Evolutionary conservation across 1,140 invertebrate genomes (phyloP), one percentile per base, ranked within the genome.

Genomic region (Solenopsis fugax): DNA sequence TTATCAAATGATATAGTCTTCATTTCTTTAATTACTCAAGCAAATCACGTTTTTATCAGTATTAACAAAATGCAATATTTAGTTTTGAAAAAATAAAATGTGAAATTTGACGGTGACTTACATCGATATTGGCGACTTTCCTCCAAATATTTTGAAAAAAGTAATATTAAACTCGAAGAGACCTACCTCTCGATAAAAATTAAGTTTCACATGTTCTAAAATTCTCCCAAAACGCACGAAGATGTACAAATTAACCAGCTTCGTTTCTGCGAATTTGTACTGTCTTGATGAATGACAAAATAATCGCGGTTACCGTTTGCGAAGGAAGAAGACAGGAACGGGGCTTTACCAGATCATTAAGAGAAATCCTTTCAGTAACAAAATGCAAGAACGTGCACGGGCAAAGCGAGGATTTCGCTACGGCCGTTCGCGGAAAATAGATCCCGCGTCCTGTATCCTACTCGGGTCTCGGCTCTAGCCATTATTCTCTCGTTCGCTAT

Each of bases 401-500:
- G 52, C 52, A 80, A 73, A 87, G 76, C 62, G 84, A 24, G 75
- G 75, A 85, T 89, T 56, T 87, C 62, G 54, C 21, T 18, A 73
- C 7, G 52, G 45, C 48, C 48, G 67, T 72, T 56, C 37, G 48
- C 48, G 29, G 41, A 24, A 54, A 45, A 60, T 24, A 37, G 69
- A 84, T 84, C 80, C n/a, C 34, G 62, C n/a, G 64, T 67, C n/a
- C 80, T 73, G 77, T 81, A 81, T 82, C 80, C 64, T 54, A 29
- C 48, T 41, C 37, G 58, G 64, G 7, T 48, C 72, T 64, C 52
- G 85, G 64, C 80, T 88, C 88, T 76, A 56, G 24, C 62, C 80
- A 81, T 88, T 88, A 87, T 62, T 65, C 89, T 72, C 58, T 52
- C 58, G 54, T 10, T 56, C 71, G 45, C 86, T 67, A 86, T 88